phyloP scores from a whole-genome alignment of 2,113 vertebrate genomes.

The Oryctolagus cuniculus region mOryCun1.1 NC_091435.1:22537501-22538000 shows the following conservation, averaged over 20 bases:
- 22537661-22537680: fast-evolving
- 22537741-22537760: neutral
- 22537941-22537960: neutral
- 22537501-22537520: too few relatives aligned
- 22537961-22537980: neutral
- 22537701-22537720: neutral
- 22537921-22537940: neutral
- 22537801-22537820: neutral
- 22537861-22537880: neutral
- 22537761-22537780: neutral
- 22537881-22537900: neutral
- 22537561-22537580: neutral
- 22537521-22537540: neutral
- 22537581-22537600: neutral
- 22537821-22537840: neutral
- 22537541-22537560: neutral
- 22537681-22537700: neutral
- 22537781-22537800: neutral
- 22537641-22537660: neutral
- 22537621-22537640: neutral
- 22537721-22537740: neutral
- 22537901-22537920: neutral
- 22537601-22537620: neutral
- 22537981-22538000: neutral
- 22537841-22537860: neutral